Base-by-base conservation (phyloP, 2,888 invertebrate genomes). In the Alitta virens region DNA sequence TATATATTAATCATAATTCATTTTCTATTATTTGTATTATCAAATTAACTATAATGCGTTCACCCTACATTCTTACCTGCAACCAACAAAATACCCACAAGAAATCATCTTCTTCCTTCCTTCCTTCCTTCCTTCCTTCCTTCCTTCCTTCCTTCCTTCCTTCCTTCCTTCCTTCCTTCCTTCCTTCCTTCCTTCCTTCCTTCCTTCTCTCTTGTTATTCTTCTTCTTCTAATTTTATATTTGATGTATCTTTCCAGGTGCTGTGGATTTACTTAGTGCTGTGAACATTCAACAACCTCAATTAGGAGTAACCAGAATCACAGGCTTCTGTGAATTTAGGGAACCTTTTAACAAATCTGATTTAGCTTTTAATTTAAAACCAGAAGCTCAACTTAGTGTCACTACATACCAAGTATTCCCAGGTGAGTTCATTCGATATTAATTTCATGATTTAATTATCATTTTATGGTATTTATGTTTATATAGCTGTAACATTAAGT, bases 201-300 rank as follows among this genome's bases (percentile, higher is more conserved):
- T n/a, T n/a, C n/a, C n/a, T n/a, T n/a, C n/a, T n/a, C n/a, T n/a
- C n/a, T n/a, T n/a, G n/a, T n/a, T n/a, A n/a, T n/a, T n/a, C n/a
- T n/a, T n/a, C n/a, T n/a, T n/a, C n/a, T 23, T 18, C 24, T 52
- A 12, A 5, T 33, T n/a, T 62, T 53, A 5, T 50, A 18, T 57
- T 56, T 7, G n/a, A n/a, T n/a, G n/a, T n/a, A n/a, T n/a, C n/a
- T n/a, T n/a, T n/a, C n/a, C 63, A 68, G 68, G 65, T 21, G 56
- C 68, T 3, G 59, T 68, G 25, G 66, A 68, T 43, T 49, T 68
- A 40, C 52, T 68, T 27, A 46, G 38, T 26, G 58, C 64, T 2
- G 60, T 64, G 26, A 64, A 66, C 55, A 68, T 68, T 16, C 52
- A 58, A n/a, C 54, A 33, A 14, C 56, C 58, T n/a, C 62, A 62